Evolutionary conservation across 2,797 vertebrate species (phyloP).

Genomic region (Acanthurus leucopareius): DNA sequence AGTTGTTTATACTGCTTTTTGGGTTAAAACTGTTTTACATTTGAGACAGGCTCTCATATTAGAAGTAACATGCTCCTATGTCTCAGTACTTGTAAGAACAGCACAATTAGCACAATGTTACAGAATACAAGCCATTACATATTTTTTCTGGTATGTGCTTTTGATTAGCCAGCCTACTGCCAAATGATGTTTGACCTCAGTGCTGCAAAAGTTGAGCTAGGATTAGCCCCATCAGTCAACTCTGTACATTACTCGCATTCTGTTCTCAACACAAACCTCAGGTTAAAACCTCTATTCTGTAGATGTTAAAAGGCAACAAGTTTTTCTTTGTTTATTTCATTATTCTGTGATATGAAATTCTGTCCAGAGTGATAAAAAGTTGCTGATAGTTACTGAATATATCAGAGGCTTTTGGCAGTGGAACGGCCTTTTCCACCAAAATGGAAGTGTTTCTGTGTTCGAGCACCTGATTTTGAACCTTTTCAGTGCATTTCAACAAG

Average conservation of each 20-base stretch:
- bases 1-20: neutral
- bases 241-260: conserved; percentile 14
- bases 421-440: too few species aligned
- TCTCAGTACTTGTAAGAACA: neutral
- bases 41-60: neutral
- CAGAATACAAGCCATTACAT: neutral
- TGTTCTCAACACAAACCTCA: neutral
- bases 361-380: neutral
- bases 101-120: neutral
- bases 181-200: neutral
- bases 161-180: conserved; percentile 26
- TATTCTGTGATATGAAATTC: neutral
- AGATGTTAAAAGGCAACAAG: neutral
- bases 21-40: neutral
- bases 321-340: neutral
- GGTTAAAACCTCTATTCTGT: neutral
- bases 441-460: too few species aligned
- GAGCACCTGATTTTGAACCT: too few species aligned
- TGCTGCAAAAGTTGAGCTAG: conserved; percentile 26
- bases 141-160: conserved; percentile 27
- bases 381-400: neutral
- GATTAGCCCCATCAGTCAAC: conserved; percentile 35
- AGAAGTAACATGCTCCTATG: conserved; percentile 5
- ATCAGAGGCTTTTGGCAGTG: neutral
- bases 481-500: too few species aligned